Conservation (phyloP, 2,113 vertebrate species). For the Xiphophorus maculatus region DNA sequence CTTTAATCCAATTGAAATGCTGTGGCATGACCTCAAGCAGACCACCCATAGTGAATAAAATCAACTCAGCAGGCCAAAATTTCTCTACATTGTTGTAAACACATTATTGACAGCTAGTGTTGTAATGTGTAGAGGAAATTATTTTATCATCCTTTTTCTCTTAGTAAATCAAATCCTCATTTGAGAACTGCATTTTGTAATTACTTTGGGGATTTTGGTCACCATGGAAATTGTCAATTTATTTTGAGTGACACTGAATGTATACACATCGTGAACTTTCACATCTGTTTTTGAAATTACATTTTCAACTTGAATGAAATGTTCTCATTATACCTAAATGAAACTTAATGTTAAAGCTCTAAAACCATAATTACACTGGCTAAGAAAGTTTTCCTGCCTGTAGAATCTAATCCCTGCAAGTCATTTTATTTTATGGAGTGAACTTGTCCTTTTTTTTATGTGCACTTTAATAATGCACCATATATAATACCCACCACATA, state of each 20-base stretch:
- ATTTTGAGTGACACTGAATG: slow-evolving; percentile 36
- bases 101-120: no score
- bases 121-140: no score
- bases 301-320: slow-evolving; percentile 51
- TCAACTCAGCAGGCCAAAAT: no score
- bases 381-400: slow-evolving; percentile 36
- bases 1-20: no score
- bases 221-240: slow-evolving; percentile 32
- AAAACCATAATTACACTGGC: slow-evolving; percentile 52
- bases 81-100: no score
- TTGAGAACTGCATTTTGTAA: no score
- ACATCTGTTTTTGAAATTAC: slow-evolving; percentile 52
- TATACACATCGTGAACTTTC: slow-evolving; percentile 32
- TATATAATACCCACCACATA: slow-evolving; percentile 11
- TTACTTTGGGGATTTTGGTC: no score
- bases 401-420: slow-evolving; percentile 64
- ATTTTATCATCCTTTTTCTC: no score
- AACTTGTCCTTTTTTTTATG: slow-evolving; percentile 63
- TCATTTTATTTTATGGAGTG: slow-evolving; percentile 57
- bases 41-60: no score
- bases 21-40: no score
- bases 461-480: slow-evolving; percentile 46
- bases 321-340: slow-evolving; percentile 49
- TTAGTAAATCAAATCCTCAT: no score
- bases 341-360: slow-evolving; percentile 50